Percentiles rank a stretch among this genome's conserved stretches.
These are phyloP conservation scores for Drosophila macrospina DNA, from an alignment of 2,888 invertebrate genomes.

Conservation along the genomic window DNA sequence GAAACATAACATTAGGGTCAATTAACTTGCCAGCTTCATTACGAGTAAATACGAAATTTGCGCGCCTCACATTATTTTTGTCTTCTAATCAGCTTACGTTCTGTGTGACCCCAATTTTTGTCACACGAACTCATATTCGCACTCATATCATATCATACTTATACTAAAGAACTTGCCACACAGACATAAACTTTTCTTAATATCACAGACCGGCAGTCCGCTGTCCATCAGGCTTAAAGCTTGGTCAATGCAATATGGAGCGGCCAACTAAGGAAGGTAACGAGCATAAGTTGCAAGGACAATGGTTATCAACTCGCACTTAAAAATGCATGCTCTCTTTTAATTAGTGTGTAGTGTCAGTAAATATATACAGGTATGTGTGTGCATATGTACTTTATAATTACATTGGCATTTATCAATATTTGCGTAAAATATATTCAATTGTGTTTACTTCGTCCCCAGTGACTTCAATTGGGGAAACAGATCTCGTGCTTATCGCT, in stretches of 20 bases:
- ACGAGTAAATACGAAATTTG: constrained; percentile 35
- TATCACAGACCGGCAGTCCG: background rate
- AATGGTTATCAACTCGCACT: background rate
- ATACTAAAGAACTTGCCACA: constrained; percentile 52
- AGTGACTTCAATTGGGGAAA: constrained; percentile 1
- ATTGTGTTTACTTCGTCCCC: constrained; percentile 1
- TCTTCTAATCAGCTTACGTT: constrained; percentile 72
- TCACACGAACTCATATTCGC: constrained; percentile 14
- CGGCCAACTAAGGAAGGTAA: background rate
- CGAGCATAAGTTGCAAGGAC: background rate
- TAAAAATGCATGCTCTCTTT: background rate
- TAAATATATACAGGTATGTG: background rate
- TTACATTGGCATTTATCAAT: background rate
- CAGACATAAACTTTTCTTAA: constrained; percentile 30
- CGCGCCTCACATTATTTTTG: constrained; percentile 32
- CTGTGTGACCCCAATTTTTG: constrained; percentile 40
- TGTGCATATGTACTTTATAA: too few species aligned
- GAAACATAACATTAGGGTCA: constrained; percentile 54
- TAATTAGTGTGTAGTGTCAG: background rate
- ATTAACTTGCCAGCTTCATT: constrained; percentile 46
- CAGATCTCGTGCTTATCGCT: constrained; percentile 5
- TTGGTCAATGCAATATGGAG: constrained; percentile 4
- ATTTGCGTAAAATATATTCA: background rate
- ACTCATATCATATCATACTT: background rate
- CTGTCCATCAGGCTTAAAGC: background rate